phyloP scores from a whole-genome alignment of 2,113 vertebrate genomes.

The Chionomys nivalis region DNA sequence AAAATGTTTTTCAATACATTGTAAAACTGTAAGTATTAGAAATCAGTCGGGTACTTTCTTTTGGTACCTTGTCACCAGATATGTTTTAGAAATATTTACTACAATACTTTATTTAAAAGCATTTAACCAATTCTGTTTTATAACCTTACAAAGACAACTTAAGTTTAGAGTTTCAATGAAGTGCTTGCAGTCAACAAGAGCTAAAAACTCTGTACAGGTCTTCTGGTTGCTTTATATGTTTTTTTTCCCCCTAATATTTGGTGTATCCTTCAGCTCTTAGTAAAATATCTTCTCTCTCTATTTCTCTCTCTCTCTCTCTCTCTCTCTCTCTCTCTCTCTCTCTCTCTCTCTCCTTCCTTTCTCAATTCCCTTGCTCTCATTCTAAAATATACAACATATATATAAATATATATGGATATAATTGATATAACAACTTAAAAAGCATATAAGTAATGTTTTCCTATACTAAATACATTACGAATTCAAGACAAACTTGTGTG shows the following conservation, averaged over 20 bases:
- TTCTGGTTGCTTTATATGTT: not conserved
- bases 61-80: not conserved
- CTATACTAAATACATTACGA: not conserved
- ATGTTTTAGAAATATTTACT: not conserved
- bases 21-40: not conserved
- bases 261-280: not conserved
- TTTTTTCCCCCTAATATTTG: not conserved
- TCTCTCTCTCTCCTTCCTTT: not conserved
- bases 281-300: not conserved
- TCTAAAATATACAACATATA: not conserved
- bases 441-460: not conserved
- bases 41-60: not conserved
- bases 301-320: not conserved
- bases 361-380: not conserved
- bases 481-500: not conserved
- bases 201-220: not conserved
- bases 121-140: not conserved
- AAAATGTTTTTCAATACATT: not conserved
- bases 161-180: not conserved
- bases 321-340: not conserved
- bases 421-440: not conserved
- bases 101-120: not conserved
- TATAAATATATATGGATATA: not conserved
- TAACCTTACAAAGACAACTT: not conserved
- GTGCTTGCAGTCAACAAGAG: not conserved